Evolutionary conservation across 1,140 invertebrate species (phyloP), one percentile per base, ranked within the genome.

Genomic region (Drosophila guanche): DNA sequence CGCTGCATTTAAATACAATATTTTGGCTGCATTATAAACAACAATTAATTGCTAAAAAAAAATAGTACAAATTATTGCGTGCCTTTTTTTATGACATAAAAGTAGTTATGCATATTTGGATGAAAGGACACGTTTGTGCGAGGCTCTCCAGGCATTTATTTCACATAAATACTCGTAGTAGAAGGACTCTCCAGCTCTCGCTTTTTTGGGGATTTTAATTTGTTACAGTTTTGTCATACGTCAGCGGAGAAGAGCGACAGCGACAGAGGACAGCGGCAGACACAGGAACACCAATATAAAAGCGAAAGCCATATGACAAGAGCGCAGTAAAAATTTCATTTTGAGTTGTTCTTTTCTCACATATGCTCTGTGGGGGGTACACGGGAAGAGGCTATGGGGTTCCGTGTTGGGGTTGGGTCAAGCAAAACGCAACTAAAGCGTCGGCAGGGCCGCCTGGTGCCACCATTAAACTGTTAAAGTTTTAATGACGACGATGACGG

Each of bases 401-500:
- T 33, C 16, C 16, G 16, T 20, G 16, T 20, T 20, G 0, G 33
- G 33, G 10, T 37, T 12, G 33, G 33, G 16, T 6, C 20, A 43
- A 60, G 60, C 45, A 65, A 65, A 76, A 62, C 23, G 68, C 47
- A 81, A 63, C 65, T 29, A 79, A 78, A 69, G 79, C 83, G 83
- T 78, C 83, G 76, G 58, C 40, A 66, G 73, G 76, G 69, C 46
- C 60, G 69, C 46, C 60, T 59, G 62, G 73, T 86, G 81, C 60
- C 65, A 78, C 59, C 69, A 78, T 88, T 74, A 63, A 79, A 83
- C 63, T 67, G 83, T 88, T 88, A 76, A 86, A 86, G 78, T 86
- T 86, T 86, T 86, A 86, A 86, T 86, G 83, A 86, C 83, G 59
- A 60, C 53, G 29, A 37, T 10, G 33, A 37, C 33, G 33, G 53